Percentiles rank a stretch among this genome's conserved stretches.
Evolutionary conservation across 2,113 vertebrate genomes (phyloP).

Genomic region (Pelvicachromis taeniatus): DNA sequence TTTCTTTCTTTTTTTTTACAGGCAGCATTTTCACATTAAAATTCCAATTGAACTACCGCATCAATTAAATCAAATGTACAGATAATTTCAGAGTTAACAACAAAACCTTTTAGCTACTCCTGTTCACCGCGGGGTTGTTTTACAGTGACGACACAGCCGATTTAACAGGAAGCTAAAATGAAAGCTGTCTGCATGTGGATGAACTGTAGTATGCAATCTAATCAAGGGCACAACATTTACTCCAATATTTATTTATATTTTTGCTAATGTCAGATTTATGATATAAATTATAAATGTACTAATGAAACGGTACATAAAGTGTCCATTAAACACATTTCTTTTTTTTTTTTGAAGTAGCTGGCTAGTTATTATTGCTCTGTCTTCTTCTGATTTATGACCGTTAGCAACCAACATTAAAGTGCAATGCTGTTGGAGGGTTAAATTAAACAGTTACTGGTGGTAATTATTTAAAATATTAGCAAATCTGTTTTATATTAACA

Average conservation of each 20-base stretch:
- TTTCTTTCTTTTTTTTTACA: neutral
- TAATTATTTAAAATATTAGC: neutral
- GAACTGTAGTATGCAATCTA: neutral
- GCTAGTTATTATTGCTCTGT: neutral
- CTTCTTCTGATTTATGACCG: neutral
- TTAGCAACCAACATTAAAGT: neutral
- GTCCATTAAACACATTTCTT: neutral
- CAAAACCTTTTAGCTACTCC: neutral
- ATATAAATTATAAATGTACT: neutral
- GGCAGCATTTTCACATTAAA: neutral
- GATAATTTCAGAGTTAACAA: neutral
- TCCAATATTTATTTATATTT: neutral
- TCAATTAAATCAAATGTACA: neutral
- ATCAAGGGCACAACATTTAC: neutral
- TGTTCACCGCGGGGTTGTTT: neutral
- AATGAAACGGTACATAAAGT: neutral
- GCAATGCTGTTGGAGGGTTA: neutral
- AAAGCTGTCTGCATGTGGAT: neutral
- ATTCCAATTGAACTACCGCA: neutral
- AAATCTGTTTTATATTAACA: neutral
- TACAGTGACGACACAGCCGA: neutral
- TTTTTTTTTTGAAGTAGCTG: neutral
- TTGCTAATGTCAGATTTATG: neutral
- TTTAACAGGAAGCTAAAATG: neutral
- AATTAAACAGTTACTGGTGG: neutral